Conservation (phyloP, 1,140 invertebrate species). For the Ostrea edulis region DNA sequence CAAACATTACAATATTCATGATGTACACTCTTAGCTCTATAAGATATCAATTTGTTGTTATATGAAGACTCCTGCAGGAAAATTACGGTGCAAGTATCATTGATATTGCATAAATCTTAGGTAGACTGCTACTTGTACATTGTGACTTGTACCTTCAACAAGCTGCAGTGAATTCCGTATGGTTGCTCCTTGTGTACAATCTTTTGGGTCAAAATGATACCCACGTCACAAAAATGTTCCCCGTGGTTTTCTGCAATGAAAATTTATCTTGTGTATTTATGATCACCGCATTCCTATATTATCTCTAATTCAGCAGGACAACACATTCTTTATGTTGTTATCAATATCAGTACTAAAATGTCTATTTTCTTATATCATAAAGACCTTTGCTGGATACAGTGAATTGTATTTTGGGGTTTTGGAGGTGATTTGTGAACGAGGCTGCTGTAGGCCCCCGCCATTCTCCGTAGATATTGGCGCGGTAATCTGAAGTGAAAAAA, state of each 20-base stretch:
- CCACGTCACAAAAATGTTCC: not conserved
- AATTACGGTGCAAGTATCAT: no score
- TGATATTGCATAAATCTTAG: no score
- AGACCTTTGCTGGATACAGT: not conserved
- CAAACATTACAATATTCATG: no score
- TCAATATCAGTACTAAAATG: no score
- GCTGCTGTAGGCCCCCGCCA: not conserved
- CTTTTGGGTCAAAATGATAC: not conserved
- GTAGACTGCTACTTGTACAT: not conserved
- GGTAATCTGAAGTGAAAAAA: not conserved
- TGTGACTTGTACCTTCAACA: not conserved
- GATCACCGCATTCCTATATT: no score
- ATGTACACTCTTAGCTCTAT: no score
- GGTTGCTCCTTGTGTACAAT: not conserved
- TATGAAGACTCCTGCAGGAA: no score
- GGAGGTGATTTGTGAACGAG: not conserved
- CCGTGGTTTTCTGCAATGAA: not conserved
- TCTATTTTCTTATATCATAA: not conserved
- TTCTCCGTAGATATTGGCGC: not conserved
- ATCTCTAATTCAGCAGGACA: no score
- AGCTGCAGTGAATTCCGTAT: constrained; percentile 7
- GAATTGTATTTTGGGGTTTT: not conserved
- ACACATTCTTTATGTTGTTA: no score
- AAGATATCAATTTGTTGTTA: no score
- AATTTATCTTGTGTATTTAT: not conserved